These are phyloP conservation scores for Scaptomyza reducta DNA, from an alignment of 2,888 invertebrate genomes.

Conservation along the genomic window DNA sequence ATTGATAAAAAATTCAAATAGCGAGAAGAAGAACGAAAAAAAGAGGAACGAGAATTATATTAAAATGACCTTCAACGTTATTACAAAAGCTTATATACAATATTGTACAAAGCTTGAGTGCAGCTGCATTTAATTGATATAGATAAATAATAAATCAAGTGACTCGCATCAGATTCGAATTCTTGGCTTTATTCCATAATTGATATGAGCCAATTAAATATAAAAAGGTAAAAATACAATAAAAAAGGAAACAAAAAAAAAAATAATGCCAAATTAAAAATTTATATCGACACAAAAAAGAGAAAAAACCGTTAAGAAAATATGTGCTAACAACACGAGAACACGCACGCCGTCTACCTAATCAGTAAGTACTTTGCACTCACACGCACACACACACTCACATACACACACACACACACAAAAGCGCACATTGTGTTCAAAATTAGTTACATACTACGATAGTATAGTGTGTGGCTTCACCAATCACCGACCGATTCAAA, in stretches of 20 bases:
- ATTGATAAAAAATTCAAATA: neutral
- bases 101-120: slow-evolving; percentile 11
- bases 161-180: slow-evolving; percentile 22
- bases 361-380: slow-evolving; percentile 67
- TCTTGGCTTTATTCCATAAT: slow-evolving; percentile 43
- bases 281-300: slow-evolving; percentile 10
- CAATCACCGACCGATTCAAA: slow-evolving; percentile 21
- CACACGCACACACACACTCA: slow-evolving; percentile 30
- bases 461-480: slow-evolving; percentile 18
- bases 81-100: neutral
- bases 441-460: slow-evolving; percentile 9
- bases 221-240: slow-evolving; percentile 34
- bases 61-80: neutral
- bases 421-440: slow-evolving; percentile 7
- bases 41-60: neutral
- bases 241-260: slow-evolving; percentile 37
- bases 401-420: slow-evolving; percentile 20
- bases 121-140: slow-evolving; percentile 29
- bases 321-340: slow-evolving; percentile 70
- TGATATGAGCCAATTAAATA: slow-evolving; percentile 44
- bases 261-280: slow-evolving; percentile 25
- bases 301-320: slow-evolving; percentile 29
- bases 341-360: slow-evolving; percentile 68
- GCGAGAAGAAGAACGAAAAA: neutral
- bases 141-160: slow-evolving; percentile 14